These are phyloP conservation scores for Lindbergichthys nudifrons DNA, from an alignment of 2,797 vertebrate species.

Conservation along the genomic window DNA sequence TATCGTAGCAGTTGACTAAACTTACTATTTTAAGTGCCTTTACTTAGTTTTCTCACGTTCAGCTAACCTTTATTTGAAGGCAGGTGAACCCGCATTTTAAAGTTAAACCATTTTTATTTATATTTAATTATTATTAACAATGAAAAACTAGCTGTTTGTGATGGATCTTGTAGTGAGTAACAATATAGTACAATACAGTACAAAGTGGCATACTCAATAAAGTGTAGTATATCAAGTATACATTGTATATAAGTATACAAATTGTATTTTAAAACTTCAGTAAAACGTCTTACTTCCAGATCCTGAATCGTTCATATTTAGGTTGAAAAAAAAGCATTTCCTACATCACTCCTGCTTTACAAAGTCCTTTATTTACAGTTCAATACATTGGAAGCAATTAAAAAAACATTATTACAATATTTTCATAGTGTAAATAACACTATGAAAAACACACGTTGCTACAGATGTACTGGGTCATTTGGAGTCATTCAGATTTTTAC, in stretches of 20 bases:
- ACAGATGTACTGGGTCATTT: conserved; percentile 92
- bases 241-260: too few relatives aligned
- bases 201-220: too few relatives aligned
- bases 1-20: neutral
- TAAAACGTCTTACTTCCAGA: neutral
- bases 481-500: conserved; percentile 72
- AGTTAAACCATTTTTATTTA: neutral
- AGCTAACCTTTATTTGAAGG: neutral
- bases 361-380: conserved; percentile 80
- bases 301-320: neutral
- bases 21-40: neutral
- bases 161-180: neutral
- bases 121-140: neutral
- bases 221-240: too few relatives aligned
- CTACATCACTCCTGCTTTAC: conserved; percentile 28
- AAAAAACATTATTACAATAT: conserved; percentile 83
- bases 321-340: conserved; percentile 11
- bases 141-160: neutral
- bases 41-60: neutral
- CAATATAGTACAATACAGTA: too few relatives aligned
- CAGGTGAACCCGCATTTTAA: neutral
- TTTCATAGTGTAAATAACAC: conserved; percentile 92
- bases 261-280: too few relatives aligned
- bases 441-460: conserved; percentile 86
- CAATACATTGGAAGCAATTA: conserved; percentile 82